A percentile compares a stretch with the other conserved stretches of the same genome.
Conservation (phyloP, 92 coral and sea anemone genomes). For the Phymanthus crucifer region DNA sequence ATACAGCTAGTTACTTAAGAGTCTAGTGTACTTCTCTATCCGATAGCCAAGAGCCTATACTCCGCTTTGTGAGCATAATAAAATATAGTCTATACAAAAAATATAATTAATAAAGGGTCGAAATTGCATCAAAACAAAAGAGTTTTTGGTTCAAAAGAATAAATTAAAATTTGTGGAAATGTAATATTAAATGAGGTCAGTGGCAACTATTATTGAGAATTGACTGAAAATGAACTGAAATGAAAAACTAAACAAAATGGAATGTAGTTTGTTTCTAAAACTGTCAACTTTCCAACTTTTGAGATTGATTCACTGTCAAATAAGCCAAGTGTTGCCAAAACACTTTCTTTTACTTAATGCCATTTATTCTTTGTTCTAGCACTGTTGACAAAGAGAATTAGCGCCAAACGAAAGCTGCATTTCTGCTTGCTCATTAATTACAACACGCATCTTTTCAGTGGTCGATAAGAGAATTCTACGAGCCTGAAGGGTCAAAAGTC, state of each 20-base stretch:
- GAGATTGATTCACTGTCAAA: conserved; percentile 3
- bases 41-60: too few species aligned
- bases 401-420: conserved; percentile 31
- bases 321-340: conserved; percentile 4
- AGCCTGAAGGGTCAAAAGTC: conserved; percentile 25
- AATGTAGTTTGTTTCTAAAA: neutral
- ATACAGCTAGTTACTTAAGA: too few species aligned
- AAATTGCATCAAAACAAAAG: neutral
- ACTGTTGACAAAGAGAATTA: conserved; percentile 30
- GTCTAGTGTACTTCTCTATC: too few species aligned
- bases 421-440: conserved; percentile 26
- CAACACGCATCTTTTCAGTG: conserved; percentile 19
- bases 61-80: too few species aligned
- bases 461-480: conserved; percentile 16
- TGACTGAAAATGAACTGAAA: neutral
- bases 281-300: neutral
- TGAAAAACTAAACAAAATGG: neutral
- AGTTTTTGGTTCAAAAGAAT: neutral
- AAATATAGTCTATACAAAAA: too few species aligned
- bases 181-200: neutral
- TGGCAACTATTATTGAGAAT: neutral
- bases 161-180: neutral
- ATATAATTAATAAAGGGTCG: too few species aligned
- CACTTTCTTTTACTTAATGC: neutral
- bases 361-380: conserved; percentile 11